Conservation (phyloP, 2,113 vertebrate genomes). For the Psilopsiagon aymara region DNA sequence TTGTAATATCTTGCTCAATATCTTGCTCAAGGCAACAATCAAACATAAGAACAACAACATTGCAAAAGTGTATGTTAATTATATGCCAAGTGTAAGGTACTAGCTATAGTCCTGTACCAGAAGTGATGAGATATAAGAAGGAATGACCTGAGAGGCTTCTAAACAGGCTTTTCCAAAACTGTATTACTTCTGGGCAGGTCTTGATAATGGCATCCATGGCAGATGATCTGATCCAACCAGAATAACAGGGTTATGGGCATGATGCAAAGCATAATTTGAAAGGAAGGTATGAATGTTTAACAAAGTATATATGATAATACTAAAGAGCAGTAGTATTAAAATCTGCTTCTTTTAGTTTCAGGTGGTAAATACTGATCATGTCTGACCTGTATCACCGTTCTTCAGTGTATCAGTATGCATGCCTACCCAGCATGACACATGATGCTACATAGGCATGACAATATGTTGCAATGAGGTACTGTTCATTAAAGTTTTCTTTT, state of each 20-base stretch:
- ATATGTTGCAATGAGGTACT: neutral
- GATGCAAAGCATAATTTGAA: conserved; percentile 13
- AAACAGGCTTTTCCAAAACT: neutral
- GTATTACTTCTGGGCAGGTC: neutral
- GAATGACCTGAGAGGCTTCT: neutral
- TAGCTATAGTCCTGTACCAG: neutral
- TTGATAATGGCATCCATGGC: neutral
- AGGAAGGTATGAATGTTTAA: neutral
- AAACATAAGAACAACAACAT: neutral
- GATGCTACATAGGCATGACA: neutral
- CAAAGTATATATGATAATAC: neutral
- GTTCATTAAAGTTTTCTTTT: neutral
- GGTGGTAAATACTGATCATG: neutral
- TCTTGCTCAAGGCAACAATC: neutral
- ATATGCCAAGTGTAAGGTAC: neutral
- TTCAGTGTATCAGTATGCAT: neutral
- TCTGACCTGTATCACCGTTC: neutral
- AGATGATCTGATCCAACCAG: neutral
- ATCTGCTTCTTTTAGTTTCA: neutral
- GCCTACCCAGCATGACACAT: neutral
- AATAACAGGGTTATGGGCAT: neutral
- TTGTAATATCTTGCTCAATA: neutral
- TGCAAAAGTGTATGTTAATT: neutral
- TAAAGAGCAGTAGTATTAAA: neutral
- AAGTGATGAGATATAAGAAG: neutral